Evolutionary conservation across 2,113 vertebrate species (phyloP).

Genomic region (Rutilus rutilus): DNA sequence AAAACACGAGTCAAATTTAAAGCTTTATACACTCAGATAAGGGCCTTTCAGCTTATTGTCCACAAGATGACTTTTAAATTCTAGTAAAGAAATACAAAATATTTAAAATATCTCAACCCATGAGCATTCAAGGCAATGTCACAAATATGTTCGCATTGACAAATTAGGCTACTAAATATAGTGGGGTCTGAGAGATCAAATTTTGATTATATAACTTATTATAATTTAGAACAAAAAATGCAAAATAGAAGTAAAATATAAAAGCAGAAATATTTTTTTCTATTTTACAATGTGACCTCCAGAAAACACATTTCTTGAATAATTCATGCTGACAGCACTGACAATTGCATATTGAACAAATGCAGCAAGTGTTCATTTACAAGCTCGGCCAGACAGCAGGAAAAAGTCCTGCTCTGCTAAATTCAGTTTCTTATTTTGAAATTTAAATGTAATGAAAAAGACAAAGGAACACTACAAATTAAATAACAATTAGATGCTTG

Average conservation of each 20-base stretch:
- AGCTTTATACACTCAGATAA: neutral
- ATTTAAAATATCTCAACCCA: neutral
- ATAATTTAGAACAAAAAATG: neutral
- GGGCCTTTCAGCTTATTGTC: neutral
- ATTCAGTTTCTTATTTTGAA: neutral
- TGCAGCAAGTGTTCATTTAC: neutral
- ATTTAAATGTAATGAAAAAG: conserved; percentile 26
- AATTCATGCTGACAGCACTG: neutral
- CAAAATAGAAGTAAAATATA: neutral
- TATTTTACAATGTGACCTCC: neutral
- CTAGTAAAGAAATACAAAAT: neutral
- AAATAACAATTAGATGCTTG: neutral
- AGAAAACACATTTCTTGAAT: neutral
- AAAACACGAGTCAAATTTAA: neutral
- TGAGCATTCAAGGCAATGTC: neutral
- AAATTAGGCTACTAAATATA: neutral
- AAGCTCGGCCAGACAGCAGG: neutral
- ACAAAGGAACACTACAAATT: conserved; percentile 1
- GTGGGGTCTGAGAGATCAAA: neutral
- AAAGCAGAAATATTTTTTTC: neutral
- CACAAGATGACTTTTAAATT: neutral
- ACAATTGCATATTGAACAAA: neutral
- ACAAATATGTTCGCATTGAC: too few relatives aligned
- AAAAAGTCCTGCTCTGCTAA: neutral
- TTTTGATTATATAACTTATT: neutral